phyloP scores from a whole-genome alignment of 2,888 invertebrate species.

The Aelia acuminata region DNA sequence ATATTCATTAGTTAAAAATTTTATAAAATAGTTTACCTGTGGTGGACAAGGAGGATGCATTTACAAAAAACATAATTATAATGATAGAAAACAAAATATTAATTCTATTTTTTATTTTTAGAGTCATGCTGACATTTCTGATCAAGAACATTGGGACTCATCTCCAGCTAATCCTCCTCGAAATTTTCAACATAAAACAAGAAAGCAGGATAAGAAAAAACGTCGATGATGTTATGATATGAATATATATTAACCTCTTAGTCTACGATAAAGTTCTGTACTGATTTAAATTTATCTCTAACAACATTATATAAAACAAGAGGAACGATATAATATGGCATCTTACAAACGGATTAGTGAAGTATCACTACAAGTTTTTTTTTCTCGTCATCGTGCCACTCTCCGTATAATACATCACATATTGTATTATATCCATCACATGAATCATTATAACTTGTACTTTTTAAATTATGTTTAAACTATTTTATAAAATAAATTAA shows the following conservation, averaged over 20 bases:
- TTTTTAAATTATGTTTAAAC: background rate
- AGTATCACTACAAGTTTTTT: background rate
- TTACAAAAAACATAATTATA: too few relatives aligned
- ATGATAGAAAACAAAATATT: background rate
- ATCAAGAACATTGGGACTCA: constrained; percentile 69
- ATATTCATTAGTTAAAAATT: too few relatives aligned
- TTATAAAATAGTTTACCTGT: too few relatives aligned
- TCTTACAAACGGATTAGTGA: background rate
- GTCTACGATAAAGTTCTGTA: background rate
- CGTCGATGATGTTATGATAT: constrained; percentile 64
- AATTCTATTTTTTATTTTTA: constrained; percentile 61
- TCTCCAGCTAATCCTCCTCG: constrained; percentile 68
- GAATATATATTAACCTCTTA: background rate
- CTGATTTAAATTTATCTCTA: background rate
- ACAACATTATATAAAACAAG: background rate
- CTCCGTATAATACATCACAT: background rate
- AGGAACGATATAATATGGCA: background rate
- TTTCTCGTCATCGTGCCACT: background rate
- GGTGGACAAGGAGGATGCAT: too few relatives aligned
- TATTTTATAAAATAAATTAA: background rate
- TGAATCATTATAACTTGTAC: background rate
- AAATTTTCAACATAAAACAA: constrained; percentile 68
- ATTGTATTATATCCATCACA: background rate
- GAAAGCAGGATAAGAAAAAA: constrained; percentile 69
- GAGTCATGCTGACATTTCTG: constrained; percentile 68